Percentiles rank a stretch among this genome's conserved stretches.
Evolutionary conservation across 2,113 vertebrate genomes (phyloP).

Genomic region (Albula goreensis): DNA sequence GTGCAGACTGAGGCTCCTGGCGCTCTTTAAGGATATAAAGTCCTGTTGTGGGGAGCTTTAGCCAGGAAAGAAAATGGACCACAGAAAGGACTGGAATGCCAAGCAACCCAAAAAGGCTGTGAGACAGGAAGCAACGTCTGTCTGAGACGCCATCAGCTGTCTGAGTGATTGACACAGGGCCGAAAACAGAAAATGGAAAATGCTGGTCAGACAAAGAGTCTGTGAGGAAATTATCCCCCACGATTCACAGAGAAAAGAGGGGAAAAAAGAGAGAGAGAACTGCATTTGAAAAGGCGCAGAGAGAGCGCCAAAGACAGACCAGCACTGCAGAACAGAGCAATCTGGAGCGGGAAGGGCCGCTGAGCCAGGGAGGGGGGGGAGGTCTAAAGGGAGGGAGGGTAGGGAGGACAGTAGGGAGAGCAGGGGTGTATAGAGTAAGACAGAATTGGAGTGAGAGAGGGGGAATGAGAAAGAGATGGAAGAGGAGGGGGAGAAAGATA

Average conservation of each 20-base stretch:
- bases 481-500: too few relatives aligned
- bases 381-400: too few relatives aligned
- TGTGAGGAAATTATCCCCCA: neutral
- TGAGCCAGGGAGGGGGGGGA: neutral
- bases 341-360: too few relatives aligned
- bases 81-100: conserved; percentile 49
- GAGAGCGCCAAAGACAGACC: neutral
- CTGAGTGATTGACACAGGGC: neutral
- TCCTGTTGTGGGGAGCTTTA: conserved; percentile 5
- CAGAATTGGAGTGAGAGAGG: too few relatives aligned
- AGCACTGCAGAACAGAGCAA: neutral
- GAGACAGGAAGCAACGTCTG: conserved; percentile 39
- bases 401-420: too few relatives aligned
- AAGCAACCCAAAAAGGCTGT: conserved; percentile 42
- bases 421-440: too few relatives aligned
- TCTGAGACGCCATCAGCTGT: conserved; percentile 28
- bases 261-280: neutral
- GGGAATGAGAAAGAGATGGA: too few relatives aligned
- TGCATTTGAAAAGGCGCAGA: neutral
- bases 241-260: neutral
- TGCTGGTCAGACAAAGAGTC: neutral
- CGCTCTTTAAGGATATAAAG: neutral
- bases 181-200: conserved; percentile 6
- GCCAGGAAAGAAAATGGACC: conserved; percentile 7
- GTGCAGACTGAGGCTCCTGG: neutral